Evolutionary conservation across 2,888 invertebrate genomes (phyloP).

Genomic region (Thymelicus acteon): DNA sequence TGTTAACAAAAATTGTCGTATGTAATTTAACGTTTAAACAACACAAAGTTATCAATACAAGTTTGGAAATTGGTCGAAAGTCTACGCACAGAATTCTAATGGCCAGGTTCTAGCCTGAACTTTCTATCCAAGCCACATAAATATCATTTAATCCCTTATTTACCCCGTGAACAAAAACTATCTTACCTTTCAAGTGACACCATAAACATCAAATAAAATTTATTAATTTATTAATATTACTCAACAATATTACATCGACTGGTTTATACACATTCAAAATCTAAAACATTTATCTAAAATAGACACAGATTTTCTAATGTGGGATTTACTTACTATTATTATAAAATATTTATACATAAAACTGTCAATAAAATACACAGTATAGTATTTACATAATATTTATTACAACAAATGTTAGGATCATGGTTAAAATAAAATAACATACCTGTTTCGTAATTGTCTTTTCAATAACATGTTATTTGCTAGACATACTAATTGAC

Average conservation of each 20-base stretch:
- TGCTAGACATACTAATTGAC: too few relatives aligned
- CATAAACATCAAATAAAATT: not conserved
- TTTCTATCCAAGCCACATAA: not conserved
- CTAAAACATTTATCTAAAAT: slow-evolving; percentile 63
- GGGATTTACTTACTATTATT: slow-evolving; percentile 20
- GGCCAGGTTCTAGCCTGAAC: too few relatives aligned
- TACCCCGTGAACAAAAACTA: not conserved
- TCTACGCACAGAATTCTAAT: too few relatives aligned
- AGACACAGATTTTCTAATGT: slow-evolving; percentile 48
- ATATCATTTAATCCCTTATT: too few relatives aligned
- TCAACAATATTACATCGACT: not conserved
- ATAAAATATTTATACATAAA: not conserved
- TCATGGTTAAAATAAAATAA: slow-evolving; percentile 4
- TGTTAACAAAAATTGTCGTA: too few relatives aligned
- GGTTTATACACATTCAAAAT: slow-evolving; percentile 34
- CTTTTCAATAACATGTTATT: slow-evolving; percentile 15
- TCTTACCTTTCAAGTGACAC: not conserved
- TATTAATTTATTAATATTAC: too few relatives aligned
- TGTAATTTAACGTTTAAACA: too few relatives aligned
- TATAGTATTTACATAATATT: slow-evolving; percentile 32
- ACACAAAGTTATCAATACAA: too few relatives aligned
- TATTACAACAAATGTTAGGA: slow-evolving; percentile 25
- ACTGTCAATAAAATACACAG: slow-evolving; percentile 21
- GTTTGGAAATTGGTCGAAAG: too few relatives aligned
- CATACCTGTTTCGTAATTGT: slow-evolving; percentile 20